Percentiles rank a stretch among this genome's conserved stretches.
phyloP scores from a whole-genome alignment of 2,888 invertebrate genomes.

The Saturnia japonica region DNA sequence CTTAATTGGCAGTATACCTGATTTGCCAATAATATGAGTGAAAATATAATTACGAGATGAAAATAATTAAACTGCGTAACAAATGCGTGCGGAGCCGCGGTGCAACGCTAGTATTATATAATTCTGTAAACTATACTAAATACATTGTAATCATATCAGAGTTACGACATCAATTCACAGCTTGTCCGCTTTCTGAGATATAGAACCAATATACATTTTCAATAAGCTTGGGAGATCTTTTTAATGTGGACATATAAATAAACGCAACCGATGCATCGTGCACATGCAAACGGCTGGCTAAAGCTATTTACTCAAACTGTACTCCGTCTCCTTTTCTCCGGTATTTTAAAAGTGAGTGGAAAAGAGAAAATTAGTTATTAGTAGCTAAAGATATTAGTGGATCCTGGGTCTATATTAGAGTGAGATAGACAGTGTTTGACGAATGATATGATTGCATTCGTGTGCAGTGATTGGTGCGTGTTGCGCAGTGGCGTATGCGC shows the following conservation, averaged over 20 bases:
- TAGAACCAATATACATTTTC: background rate
- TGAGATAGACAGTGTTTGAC: background rate
- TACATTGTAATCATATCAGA: no score
- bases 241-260: background rate
- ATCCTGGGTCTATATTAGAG: background rate
- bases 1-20: no score
- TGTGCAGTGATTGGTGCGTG: background rate
- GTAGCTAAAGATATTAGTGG: background rate
- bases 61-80: no score
- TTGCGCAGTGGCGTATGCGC: background rate
- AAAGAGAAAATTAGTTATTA: background rate
- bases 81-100: no score
- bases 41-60: no score
- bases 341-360: background rate
- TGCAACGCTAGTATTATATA: no score
- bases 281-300: background rate
- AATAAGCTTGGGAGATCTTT: background rate
- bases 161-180: background rate
- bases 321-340: background rate
- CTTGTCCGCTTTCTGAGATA: background rate
- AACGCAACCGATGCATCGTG: background rate
- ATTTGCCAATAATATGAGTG: no score
- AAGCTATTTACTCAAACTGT: background rate
- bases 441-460: background rate
- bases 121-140: no score